Evolutionary conservation across 2,113 vertebrate genomes (phyloP).

Genomic region (Oryzias javanicus): DNA sequence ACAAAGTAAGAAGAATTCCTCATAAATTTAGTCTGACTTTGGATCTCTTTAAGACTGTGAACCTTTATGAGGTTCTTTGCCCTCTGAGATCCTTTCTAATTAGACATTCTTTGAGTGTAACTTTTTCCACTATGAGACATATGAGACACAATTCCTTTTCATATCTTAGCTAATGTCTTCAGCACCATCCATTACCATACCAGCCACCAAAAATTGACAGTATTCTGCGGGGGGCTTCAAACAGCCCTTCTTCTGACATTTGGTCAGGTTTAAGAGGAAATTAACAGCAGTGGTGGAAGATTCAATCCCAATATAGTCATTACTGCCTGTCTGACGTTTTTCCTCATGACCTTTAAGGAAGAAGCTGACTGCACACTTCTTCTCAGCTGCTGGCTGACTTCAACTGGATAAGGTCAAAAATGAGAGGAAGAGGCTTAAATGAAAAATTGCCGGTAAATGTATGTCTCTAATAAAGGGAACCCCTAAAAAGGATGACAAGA

Average conservation of each 20-base stretch:
- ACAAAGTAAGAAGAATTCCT: neutral
- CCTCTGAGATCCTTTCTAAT: neutral
- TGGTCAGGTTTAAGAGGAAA: constrained; percentile 63
- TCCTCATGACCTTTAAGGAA: constrained; percentile 67
- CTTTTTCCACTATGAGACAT: constrained; percentile 16
- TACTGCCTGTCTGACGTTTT: constrained; percentile 53
- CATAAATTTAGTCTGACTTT: neutral
- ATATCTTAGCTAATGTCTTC: constrained; percentile 38
- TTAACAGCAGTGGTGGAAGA: constrained; percentile 34
- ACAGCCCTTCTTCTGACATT: constrained; percentile 58
- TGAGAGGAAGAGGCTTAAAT: constrained; percentile 53
- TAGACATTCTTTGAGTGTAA: constrained; percentile 36
- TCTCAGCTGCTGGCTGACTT: constrained; percentile 43
- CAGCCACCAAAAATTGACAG: constrained; percentile 23
- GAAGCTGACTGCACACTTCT: constrained; percentile 65
- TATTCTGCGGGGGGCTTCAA: constrained; percentile 21
- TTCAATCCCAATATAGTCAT: constrained; percentile 51
- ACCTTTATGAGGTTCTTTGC: neutral
- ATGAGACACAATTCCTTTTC: constrained; percentile 16
- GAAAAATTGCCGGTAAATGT: constrained; percentile 35
- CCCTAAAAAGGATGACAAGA: constrained; percentile 13
- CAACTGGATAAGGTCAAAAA: constrained; percentile 56
- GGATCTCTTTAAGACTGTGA: constrained; percentile 2
- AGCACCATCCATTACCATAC: constrained; percentile 23
- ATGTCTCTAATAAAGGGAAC: constrained; percentile 23